Conservation (phyloP, 1,140 invertebrate genomes). For the Lithobius niger region DNA sequence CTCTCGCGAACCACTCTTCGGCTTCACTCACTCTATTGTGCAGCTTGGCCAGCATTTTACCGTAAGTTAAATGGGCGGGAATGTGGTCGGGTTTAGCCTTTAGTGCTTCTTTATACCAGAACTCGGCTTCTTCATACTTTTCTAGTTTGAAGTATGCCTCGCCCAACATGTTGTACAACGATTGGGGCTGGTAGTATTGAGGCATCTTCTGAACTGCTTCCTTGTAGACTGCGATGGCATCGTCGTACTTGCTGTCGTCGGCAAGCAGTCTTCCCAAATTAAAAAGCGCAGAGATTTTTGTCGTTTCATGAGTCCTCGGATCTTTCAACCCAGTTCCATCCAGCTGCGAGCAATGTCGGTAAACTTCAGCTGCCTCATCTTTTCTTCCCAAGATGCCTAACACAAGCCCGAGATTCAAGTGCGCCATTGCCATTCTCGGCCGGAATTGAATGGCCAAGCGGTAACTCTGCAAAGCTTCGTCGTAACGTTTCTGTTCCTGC, state of each 20-base stretch:
- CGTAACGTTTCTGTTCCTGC: slow-evolving; percentile 72
- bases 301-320: slow-evolving; percentile 71
- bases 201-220: slow-evolving; percentile 72
- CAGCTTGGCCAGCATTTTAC: slow-evolving; percentile 75
- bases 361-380: slow-evolving; percentile 64
- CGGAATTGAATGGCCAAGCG: slow-evolving; percentile 82
- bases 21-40: slow-evolving; percentile 66
- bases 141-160: slow-evolving; percentile 69
- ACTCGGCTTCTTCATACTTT: slow-evolving; percentile 62
- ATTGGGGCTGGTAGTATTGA: slow-evolving; percentile 63
- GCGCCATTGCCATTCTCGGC: slow-evolving; percentile 87
- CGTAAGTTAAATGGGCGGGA: slow-evolving; percentile 78
- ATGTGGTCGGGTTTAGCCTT: slow-evolving; percentile 69
- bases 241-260: slow-evolving; percentile 60
- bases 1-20: slow-evolving; percentile 77
- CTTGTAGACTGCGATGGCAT: slow-evolving; percentile 75
- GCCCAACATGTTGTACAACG: slow-evolving; percentile 66
- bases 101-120: slow-evolving; percentile 66
- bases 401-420: slow-evolving; percentile 83
- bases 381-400: slow-evolving; percentile 63
- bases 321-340: slow-evolving; percentile 79
- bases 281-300: slow-evolving; percentile 76
- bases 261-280: slow-evolving; percentile 80
- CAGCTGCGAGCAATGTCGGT: slow-evolving; percentile 62
- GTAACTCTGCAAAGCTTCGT: slow-evolving; percentile 84